Evolutionary conservation across 2,888 invertebrate genomes (phyloP).

Genomic region (Bugula neritina): DNA sequence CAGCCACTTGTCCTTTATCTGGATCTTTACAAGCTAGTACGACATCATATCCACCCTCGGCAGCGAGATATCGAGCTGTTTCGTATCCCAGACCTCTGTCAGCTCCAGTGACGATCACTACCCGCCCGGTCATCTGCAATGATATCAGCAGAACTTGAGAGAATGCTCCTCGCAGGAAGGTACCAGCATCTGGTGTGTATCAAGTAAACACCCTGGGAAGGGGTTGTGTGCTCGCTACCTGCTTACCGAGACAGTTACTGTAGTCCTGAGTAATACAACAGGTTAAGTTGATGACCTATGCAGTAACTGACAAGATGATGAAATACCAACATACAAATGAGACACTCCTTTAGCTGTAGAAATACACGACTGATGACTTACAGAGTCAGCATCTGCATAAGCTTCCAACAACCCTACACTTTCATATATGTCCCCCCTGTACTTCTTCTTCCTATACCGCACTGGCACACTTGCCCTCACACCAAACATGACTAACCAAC

Average conservation of each 20-base stretch:
- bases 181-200: too few species aligned
- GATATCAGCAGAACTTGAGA: too few species aligned
- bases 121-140: slow-evolving; percentile 33
- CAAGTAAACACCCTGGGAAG: too few species aligned
- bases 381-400: background rate
- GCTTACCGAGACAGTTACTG: too few species aligned
- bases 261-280: too few species aligned
- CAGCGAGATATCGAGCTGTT: slow-evolving; percentile 32
- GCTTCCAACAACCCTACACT: background rate
- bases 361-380: background rate
- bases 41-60: slow-evolving; percentile 35
- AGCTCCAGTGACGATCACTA: slow-evolving; percentile 36
- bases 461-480: background rate
- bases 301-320: too few species aligned
- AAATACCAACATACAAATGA: too few species aligned
- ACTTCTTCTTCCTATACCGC: background rate
- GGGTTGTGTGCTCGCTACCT: too few species aligned
- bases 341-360: too few species aligned
- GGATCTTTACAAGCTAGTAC: slow-evolving; percentile 32
- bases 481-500: background rate
- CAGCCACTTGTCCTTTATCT: slow-evolving; percentile 33
- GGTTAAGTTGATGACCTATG: too few species aligned
- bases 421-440: background rate
- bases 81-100: slow-evolving; percentile 35
- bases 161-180: too few species aligned